A percentile compares a stretch with the other conserved stretches of the same genome.
Conservation (phyloP, 2,797 vertebrate species). For the Squalus acanthias region DNA sequence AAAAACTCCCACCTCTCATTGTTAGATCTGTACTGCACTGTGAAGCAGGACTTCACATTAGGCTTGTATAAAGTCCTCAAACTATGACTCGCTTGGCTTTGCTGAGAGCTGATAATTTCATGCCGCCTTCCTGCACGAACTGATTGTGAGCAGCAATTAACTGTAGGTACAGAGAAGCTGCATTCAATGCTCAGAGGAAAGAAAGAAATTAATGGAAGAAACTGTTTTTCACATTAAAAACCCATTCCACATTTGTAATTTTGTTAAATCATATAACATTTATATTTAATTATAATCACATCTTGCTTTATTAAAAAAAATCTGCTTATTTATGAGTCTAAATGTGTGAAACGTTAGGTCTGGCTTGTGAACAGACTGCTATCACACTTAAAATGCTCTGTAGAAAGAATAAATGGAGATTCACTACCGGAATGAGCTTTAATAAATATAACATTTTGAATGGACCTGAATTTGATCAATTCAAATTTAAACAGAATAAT, state of each 20-base stretch:
- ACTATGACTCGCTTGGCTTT: not conserved
- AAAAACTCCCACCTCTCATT: not conserved
- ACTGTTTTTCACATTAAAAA: not conserved
- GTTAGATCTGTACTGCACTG: not conserved
- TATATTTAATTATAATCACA: constrained; percentile 12
- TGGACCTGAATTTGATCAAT: not conserved
- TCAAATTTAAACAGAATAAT: not conserved
- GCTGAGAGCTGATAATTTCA: constrained; percentile 11
- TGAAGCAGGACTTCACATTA: constrained; percentile 1
- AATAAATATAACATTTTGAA: not conserved
- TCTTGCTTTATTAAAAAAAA: not conserved
- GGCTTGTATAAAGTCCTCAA: not conserved
- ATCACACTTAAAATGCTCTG: not conserved
- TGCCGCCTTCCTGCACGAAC: not conserved
- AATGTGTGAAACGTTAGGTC: not conserved
- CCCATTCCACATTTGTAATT: constrained; percentile 11
- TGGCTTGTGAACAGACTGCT: not conserved
- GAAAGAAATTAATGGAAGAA: not conserved
- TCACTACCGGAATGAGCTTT: not conserved
- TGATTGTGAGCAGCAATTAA: not conserved
- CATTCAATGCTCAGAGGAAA: not conserved
- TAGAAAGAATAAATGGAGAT: not conserved
- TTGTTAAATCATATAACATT: not conserved
- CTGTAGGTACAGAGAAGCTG: not conserved
- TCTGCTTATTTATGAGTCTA: not conserved